Percentiles rank a stretch among this genome's conserved stretches.
phyloP scores from a whole-genome alignment of 2,888 invertebrate genomes.

The Epinotia bilunana region DNA sequence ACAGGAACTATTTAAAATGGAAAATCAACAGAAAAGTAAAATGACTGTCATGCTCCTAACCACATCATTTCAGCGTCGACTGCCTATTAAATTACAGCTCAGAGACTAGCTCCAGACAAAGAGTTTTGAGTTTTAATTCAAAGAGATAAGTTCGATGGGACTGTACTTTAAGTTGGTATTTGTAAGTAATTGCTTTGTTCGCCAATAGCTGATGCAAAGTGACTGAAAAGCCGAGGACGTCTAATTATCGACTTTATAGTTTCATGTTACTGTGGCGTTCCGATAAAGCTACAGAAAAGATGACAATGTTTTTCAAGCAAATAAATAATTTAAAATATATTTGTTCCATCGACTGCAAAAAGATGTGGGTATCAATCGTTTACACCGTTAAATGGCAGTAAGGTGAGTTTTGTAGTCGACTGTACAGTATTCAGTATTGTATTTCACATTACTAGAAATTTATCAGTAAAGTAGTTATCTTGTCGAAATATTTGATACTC shows the following conservation, averaged over 20 bases:
- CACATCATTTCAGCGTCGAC: conserved; percentile 55
- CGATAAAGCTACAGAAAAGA: background rate
- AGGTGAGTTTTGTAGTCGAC: too few species aligned
- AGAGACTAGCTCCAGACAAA: background rate
- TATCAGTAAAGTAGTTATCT: too few species aligned
- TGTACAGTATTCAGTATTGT: too few species aligned
- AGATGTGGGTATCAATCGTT: background rate
- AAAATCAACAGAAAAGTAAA: conserved; percentile 56
- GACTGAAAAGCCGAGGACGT: conserved; percentile 74
- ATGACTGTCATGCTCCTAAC: conserved; percentile 61
- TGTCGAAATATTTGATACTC: too few species aligned
- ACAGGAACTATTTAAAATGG: conserved; percentile 49
- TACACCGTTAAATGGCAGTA: too few species aligned
- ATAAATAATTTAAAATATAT: too few species aligned
- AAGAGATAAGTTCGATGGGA: background rate
- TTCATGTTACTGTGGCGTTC: conserved; percentile 72
- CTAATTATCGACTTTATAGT: conserved; percentile 79
- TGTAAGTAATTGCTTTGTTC: conserved; percentile 69
- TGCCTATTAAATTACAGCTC: conserved; percentile 26
- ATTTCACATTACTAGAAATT: too few species aligned
- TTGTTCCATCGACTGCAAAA: background rate
- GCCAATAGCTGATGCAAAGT: conserved; percentile 69
- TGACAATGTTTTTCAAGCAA: background rate
- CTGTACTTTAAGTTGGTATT: conserved; percentile 38
- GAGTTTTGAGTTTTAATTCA: conserved; percentile 15